Evolutionary conservation across 92 coral and sea anemone species (phyloP).

Genomic region (Bergia sp.): DNA sequence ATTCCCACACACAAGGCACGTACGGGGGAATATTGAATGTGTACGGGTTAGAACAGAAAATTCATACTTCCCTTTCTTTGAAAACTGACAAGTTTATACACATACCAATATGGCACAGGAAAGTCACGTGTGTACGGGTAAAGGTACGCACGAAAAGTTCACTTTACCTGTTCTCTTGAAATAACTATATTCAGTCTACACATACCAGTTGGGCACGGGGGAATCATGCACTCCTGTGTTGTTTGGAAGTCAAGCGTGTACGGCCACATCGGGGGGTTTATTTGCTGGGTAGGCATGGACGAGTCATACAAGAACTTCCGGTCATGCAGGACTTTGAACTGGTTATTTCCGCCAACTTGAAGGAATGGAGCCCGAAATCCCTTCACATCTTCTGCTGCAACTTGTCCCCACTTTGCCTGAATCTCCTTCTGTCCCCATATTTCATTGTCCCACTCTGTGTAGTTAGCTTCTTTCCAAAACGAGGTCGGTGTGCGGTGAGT

Average conservation of each 20-base stretch:
- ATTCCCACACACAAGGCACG: too few relatives aligned
- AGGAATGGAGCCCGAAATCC: constrained; percentile 94
- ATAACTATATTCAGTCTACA: not conserved
- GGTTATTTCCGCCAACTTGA: constrained; percentile 86
- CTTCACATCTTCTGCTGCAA: constrained; percentile 70
- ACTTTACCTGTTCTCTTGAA: not conserved
- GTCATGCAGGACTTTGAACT: constrained; percentile 83
- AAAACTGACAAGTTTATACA: too few relatives aligned
- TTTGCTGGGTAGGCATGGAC: constrained; percentile 78
- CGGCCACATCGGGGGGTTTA: constrained; percentile 90
- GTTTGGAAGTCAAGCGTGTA: constrained; percentile 83
- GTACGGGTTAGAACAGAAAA: too few relatives aligned
- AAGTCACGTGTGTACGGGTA: not conserved
- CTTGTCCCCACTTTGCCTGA: constrained; percentile 73
- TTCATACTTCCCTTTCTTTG: too few relatives aligned
- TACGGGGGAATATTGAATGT: too few relatives aligned
- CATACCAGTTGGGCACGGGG: constrained; percentile 93
- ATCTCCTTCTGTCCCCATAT: constrained; percentile 86
- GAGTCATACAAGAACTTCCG: constrained; percentile 87
- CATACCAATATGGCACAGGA: too few relatives aligned
- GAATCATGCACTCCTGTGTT: constrained; percentile 83
- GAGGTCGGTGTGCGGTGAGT: constrained; percentile 72
- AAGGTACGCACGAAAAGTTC: not conserved
- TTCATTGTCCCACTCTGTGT: constrained; percentile 77
- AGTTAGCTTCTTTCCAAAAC: constrained; percentile 91